Conservation (phyloP, 2,797 vertebrate species). For the Chelonia mydas region DNA sequence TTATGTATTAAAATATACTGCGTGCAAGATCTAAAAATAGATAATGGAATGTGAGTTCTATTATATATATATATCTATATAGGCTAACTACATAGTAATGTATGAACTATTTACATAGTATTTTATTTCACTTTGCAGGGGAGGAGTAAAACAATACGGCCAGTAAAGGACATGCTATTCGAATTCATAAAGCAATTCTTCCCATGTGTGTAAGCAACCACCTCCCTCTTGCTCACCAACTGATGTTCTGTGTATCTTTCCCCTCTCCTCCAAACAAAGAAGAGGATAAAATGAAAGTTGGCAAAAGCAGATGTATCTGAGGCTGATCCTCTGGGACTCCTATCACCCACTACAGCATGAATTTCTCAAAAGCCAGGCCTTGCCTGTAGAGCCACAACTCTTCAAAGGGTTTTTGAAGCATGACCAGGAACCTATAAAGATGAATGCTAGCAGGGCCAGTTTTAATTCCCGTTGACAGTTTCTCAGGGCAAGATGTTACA, state of each 20-base stretch:
- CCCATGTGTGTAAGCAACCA: not conserved
- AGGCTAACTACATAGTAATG: conserved; percentile 38
- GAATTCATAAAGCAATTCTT: not conserved
- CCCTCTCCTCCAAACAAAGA: not conserved
- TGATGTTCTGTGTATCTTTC: not conserved
- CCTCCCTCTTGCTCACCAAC: not conserved
- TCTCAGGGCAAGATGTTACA: conserved; percentile 17
- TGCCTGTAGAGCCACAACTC: not conserved
- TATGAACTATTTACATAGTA: conserved; percentile 29
- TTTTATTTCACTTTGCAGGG: conserved; percentile 43
- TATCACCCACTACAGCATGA: not conserved
- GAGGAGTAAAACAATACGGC: conserved; percentile 8
- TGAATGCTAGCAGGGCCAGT: not conserved
- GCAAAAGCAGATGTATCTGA: not conserved
- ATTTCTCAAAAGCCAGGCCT: not conserved
- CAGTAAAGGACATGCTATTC: not conserved
- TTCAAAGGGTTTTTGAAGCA: not conserved
- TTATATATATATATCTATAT: not conserved
- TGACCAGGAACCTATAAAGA: not conserved
- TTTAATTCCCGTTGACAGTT: conserved; percentile 19
- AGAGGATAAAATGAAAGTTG: not conserved
- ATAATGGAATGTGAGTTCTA: conserved; percentile 43
- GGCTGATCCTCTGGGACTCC: not conserved
- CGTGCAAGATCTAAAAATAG: conserved; percentile 54
- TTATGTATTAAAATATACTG: conserved; percentile 55